Evolutionary conservation across 2,113 vertebrate genomes (phyloP).

Genomic region (Procavia capensis): DNA sequence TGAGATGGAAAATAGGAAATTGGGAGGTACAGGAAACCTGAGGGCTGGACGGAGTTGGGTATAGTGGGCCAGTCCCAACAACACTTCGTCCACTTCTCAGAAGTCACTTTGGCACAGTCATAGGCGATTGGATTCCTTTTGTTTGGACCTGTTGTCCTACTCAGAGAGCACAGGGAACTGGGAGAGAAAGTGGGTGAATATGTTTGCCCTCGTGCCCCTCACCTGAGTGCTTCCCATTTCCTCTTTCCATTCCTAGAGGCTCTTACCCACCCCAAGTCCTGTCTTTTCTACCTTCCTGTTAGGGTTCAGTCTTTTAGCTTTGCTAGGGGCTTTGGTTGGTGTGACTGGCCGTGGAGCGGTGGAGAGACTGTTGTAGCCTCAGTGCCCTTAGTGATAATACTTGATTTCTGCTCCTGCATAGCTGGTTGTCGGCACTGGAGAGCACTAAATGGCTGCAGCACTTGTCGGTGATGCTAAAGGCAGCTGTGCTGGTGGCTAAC

Average conservation of each 20-base stretch:
- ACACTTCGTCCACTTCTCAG: background rate
- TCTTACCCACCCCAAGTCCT: background rate
- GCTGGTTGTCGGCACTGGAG: conserved; percentile 98
- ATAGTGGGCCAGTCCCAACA: background rate
- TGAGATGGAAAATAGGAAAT: background rate
- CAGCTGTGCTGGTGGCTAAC: conserved; percentile 95
- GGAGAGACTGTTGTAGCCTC: background rate
- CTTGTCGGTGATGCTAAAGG: conserved; percentile 98
- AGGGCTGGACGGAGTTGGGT: background rate
- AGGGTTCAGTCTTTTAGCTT: conserved; percentile 20
- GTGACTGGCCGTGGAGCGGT: background rate
- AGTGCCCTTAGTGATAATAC: background rate
- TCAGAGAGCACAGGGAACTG: conserved; percentile 43
- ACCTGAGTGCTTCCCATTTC: background rate
- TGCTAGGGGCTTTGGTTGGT: background rate
- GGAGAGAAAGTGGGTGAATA: background rate
- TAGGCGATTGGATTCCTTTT: conserved; percentile 35
- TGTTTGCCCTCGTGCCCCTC: background rate
- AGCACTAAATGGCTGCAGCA: conserved; percentile 99
- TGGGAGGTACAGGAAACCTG: background rate
- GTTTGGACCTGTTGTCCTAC: conserved; percentile 36
- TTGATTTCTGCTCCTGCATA: conserved; percentile 76
- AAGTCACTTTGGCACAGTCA: background rate
- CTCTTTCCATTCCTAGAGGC: background rate
- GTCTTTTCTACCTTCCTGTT: background rate